A percentile compares a stretch with the other conserved stretches of the same genome.
phyloP scores from a whole-genome alignment of 2,888 invertebrate species.

The Drosophila quinaria region DNA sequence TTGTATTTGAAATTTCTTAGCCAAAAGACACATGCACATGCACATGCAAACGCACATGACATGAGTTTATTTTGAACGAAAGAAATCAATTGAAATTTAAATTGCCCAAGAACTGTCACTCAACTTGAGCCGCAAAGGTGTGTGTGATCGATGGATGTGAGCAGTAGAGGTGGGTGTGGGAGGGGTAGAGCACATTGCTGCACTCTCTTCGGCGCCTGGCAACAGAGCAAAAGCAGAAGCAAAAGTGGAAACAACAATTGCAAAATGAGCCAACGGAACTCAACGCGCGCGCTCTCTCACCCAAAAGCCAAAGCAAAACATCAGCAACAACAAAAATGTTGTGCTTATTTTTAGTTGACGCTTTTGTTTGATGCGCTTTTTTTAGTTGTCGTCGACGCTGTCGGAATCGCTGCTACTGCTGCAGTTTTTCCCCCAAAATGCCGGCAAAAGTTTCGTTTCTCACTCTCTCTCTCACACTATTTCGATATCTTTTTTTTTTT shows the following conservation, averaged over 20 bases:
- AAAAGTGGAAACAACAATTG: background rate
- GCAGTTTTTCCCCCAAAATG: slow-evolving; percentile 12
- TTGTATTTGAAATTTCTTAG: slow-evolving; percentile 58
- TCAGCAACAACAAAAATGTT: slow-evolving; percentile 28
- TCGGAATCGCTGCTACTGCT: slow-evolving; percentile 18
- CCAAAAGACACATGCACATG: slow-evolving; percentile 34
- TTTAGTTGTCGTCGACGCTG: slow-evolving; percentile 26
- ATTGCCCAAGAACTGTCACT: slow-evolving; percentile 68
- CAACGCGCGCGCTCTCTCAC: slow-evolving; percentile 6
- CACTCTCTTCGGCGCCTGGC: slow-evolving; percentile 53
- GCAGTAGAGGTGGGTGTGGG: no score
- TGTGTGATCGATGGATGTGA: slow-evolving; percentile 13
- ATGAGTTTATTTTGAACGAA: slow-evolving; percentile 64
- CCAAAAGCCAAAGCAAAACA: slow-evolving; percentile 38
- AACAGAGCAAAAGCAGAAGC: slow-evolving; percentile 42
- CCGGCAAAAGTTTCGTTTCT: slow-evolving; percentile 48
- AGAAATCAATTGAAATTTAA: slow-evolving; percentile 78
- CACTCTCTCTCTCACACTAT: slow-evolving; percentile 11
- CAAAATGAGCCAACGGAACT: slow-evolving; percentile 27
- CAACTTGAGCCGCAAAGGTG: slow-evolving; percentile 48
- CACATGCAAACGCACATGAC: slow-evolving; percentile 22
- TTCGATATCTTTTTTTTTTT: slow-evolving; percentile 9
- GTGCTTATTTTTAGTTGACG: slow-evolving; percentile 62
- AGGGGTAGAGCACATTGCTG: slow-evolving; percentile 23
- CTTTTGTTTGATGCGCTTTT: slow-evolving; percentile 64